These are phyloP conservation scores for Halyomorpha halys DNA, from an alignment of 1,140 invertebrate genomes.

Conservation along the genomic window DNA sequence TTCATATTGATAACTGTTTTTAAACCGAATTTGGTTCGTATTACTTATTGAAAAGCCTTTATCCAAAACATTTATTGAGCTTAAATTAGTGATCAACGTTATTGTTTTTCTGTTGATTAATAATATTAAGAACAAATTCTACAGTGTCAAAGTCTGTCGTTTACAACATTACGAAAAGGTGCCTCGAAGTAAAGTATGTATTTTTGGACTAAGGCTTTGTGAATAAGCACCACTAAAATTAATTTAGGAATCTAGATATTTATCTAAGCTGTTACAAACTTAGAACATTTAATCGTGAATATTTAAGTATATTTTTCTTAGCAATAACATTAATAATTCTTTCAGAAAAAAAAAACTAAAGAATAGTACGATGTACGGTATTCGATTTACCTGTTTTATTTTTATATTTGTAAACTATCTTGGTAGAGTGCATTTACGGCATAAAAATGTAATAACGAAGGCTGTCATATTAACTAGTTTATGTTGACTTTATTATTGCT, in stretches of 20 bases:
- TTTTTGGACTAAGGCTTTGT: slow-evolving; percentile 11
- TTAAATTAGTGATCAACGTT: no score
- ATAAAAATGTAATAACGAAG: slow-evolving; percentile 10
- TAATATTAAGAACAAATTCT: no score
- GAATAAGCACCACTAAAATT: slow-evolving; percentile 9
- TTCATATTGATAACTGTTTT: no score
- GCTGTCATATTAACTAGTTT: slow-evolving; percentile 14
- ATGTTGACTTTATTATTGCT: not conserved
- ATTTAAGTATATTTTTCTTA: slow-evolving; percentile 10
- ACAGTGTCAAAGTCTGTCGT: no score
- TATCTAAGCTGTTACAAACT: not conserved
- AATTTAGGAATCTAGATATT: not conserved
- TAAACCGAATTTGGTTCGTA: no score
- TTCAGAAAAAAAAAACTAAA: no score
- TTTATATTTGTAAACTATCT: slow-evolving; percentile 6
- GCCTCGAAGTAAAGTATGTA: slow-evolving; percentile 3
- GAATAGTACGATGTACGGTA: not conserved
- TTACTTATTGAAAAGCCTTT: no score
- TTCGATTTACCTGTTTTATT: slow-evolving; percentile 15
- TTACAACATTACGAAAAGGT: not conserved
- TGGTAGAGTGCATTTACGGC: slow-evolving; percentile 2
- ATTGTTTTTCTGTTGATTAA: no score
- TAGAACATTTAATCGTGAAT: slow-evolving; percentile 5
- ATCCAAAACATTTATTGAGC: no score
- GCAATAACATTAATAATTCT: slow-evolving; percentile 2